Percentiles rank a stretch among this genome's conserved stretches.
phyloP scores from a whole-genome alignment of 2,888 invertebrate genomes.

The Acronicta alni region DNA sequence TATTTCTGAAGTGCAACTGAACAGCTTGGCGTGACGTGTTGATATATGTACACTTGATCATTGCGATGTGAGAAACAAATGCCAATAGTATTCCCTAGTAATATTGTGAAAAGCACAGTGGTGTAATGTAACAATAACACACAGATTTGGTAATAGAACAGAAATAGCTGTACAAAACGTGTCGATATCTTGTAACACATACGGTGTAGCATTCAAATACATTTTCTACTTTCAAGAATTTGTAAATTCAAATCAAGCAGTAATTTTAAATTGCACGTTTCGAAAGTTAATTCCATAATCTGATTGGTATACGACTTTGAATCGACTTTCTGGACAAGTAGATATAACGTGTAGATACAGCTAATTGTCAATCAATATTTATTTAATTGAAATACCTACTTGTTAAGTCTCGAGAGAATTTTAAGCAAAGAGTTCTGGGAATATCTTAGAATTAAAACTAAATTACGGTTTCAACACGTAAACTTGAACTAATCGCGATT shows the following conservation, averaged over 20 bases:
- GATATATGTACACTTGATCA: too few relatives aligned
- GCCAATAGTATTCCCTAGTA: background rate
- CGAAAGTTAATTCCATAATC: conserved; percentile 51
- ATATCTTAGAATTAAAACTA: conserved; percentile 29
- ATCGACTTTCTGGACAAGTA: conserved; percentile 39
- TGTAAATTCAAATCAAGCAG: conserved; percentile 40
- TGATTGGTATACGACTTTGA: conserved; percentile 34
- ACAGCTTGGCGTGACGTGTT: too few relatives aligned
- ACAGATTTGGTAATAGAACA: conserved; percentile 26
- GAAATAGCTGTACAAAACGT: conserved; percentile 21
- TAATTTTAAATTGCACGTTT: conserved; percentile 46
- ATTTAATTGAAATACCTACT: conserved; percentile 33
- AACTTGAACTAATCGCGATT: conserved; percentile 52
- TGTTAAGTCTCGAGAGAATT: conserved; percentile 25
- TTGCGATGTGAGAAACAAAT: background rate
- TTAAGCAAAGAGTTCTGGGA: conserved; percentile 25
- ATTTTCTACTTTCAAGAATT: conserved; percentile 37
- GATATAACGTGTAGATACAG: conserved; percentile 25
- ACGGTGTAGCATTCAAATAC: conserved; percentile 25
- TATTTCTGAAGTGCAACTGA: too few relatives aligned
- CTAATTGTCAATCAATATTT: conserved; percentile 36
- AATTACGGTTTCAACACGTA: conserved; percentile 35
- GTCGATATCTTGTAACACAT: conserved; percentile 36
- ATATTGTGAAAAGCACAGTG: background rate
- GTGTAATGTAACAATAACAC: conserved; percentile 22